phyloP scores from a whole-genome alignment of 2,888 invertebrate genomes.

The Stenurella melanura region DNA sequence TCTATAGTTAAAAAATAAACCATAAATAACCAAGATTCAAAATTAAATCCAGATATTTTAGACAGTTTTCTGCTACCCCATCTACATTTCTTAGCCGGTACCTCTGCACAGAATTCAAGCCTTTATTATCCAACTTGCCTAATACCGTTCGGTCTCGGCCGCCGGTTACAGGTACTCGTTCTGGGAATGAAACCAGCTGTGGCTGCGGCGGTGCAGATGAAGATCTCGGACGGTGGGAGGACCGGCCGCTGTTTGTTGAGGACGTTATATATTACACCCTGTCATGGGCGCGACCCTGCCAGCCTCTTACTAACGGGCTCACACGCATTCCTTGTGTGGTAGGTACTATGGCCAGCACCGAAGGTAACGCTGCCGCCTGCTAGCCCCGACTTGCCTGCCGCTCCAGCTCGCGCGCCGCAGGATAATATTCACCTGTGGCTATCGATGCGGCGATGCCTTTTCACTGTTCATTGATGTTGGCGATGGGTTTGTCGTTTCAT shows the following conservation, averaged over 20 bases:
- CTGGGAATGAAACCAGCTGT: constrained; percentile 65
- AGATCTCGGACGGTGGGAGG: constrained; percentile 68
- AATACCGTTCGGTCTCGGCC: constrained; percentile 35
- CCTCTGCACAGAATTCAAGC: not conserved
- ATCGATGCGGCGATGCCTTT: constrained; percentile 31
- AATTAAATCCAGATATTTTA: too few relatives aligned
- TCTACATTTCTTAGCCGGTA: not conserved
- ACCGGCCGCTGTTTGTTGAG: constrained; percentile 68
- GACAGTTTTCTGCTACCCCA: not conserved
- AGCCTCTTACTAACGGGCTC: constrained; percentile 67
- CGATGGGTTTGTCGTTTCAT: constrained; percentile 30
- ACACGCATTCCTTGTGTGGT: constrained; percentile 66
- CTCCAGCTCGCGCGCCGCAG: constrained; percentile 44
- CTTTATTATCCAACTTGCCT: constrained; percentile 9
- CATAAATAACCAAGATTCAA: too few relatives aligned
- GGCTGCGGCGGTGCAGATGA: constrained; percentile 62
- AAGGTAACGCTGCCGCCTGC: constrained; percentile 41
- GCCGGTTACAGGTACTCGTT: constrained; percentile 54
- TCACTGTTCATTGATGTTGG: constrained; percentile 24
- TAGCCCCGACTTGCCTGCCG: constrained; percentile 47
- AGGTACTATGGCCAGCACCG: constrained; percentile 58
- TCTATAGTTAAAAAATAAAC: too few relatives aligned
- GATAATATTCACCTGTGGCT: constrained; percentile 44
- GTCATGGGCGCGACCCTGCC: constrained; percentile 67
- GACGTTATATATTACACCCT: constrained; percentile 70